Evolutionary conservation across 2,113 vertebrate species (phyloP), one percentile per base, ranked within the genome.

Genomic region (Pelecanoides urinatrix): DNA sequence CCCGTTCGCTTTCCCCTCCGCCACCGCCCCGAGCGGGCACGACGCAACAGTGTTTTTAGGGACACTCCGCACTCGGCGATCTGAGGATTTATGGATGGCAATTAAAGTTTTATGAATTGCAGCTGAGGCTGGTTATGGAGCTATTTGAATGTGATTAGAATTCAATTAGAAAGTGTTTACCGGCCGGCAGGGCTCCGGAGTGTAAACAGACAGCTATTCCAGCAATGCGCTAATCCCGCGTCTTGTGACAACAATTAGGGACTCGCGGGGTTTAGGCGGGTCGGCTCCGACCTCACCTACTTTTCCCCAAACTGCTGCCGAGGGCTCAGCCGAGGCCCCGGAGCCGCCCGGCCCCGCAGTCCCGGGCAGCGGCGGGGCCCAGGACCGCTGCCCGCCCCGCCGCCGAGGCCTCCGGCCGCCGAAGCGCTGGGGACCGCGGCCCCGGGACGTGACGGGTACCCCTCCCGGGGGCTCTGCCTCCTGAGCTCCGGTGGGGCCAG

Each of bases 101-200:
- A 99, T 99, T 99, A 99, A 98, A 99, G 98, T 99, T 99, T 98
- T 98, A 99, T 99, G 98, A 99, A 99, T 98, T 97, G 98, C 98
- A 98, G 98, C 97, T 96, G 98, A 99, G 98, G 98, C 97, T 98
- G 98, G 98, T 97, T 98, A 97, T 98, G 98, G 97, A 97, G 99
- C 99, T 99, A 99, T 99, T 99, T 97, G 98, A 99, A 98, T 98
- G 98, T 98, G 99, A 99, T 99, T 99, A 99, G 98, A 99, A 99
- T 99, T 99, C 99, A 99, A 99, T 99, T 99, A 99, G 98, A 99
- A 99, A 99, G 99, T 98, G 99, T 99, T 99, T 99, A 99, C 99
- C 98, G 97, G 98, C 98, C 96, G 96, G 98, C 87, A 94, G 98
- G 97, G 97, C 98, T 99, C 98, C 96, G 96, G 96, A 97, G 98